Percentiles rank a stretch among this genome's conserved stretches.
Conservation (phyloP, 2,888 invertebrate species). For the Lasioglossum vierecki region DNA sequence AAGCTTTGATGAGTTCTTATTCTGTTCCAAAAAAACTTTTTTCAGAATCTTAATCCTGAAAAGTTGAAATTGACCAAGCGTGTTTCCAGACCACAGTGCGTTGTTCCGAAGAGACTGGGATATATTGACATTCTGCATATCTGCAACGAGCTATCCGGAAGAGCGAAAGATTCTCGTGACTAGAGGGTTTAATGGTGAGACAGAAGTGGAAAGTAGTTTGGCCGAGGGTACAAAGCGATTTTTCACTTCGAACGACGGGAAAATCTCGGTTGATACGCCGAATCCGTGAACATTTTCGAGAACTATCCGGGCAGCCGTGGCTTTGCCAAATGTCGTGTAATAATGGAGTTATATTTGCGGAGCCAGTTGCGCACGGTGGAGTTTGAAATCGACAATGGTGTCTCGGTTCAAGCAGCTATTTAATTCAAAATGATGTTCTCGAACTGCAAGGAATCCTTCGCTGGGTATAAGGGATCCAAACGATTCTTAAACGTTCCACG, state of each 20-base stretch:
- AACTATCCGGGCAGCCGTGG: slow-evolving; percentile 55
- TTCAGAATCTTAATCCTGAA: too few relatives aligned
- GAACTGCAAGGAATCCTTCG: background rate
- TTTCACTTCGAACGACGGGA: slow-evolving; percentile 59
- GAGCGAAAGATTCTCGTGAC: slow-evolving; percentile 11
- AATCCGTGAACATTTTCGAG: slow-evolving; percentile 62
- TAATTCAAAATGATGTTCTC: slow-evolving; percentile 53
- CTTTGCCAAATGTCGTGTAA: slow-evolving; percentile 71
- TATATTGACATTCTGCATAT: background rate
- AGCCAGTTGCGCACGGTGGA: slow-evolving; percentile 36
- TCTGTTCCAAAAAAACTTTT: too few relatives aligned
- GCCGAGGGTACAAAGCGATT: slow-evolving; percentile 47
- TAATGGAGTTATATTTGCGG: slow-evolving; percentile 65
- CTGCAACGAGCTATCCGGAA: background rate
- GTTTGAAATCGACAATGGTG: slow-evolving; percentile 56
- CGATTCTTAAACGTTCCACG: slow-evolving; percentile 18
- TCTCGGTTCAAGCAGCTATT: slow-evolving; percentile 51
- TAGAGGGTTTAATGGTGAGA: slow-evolving; percentile 26
- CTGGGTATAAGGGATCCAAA: background rate
- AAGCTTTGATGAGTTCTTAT: too few relatives aligned
- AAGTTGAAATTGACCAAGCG: too few relatives aligned
- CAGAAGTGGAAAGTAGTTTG: slow-evolving; percentile 47
- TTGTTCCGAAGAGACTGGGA: background rate
- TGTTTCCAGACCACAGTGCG: too few relatives aligned
- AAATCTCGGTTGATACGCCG: slow-evolving; percentile 59